A percentile compares a stretch with the other conserved stretches of the same genome.
Evolutionary conservation across 2,888 invertebrate genomes (phyloP).

Genomic region (Hyalella azteca): DNA sequence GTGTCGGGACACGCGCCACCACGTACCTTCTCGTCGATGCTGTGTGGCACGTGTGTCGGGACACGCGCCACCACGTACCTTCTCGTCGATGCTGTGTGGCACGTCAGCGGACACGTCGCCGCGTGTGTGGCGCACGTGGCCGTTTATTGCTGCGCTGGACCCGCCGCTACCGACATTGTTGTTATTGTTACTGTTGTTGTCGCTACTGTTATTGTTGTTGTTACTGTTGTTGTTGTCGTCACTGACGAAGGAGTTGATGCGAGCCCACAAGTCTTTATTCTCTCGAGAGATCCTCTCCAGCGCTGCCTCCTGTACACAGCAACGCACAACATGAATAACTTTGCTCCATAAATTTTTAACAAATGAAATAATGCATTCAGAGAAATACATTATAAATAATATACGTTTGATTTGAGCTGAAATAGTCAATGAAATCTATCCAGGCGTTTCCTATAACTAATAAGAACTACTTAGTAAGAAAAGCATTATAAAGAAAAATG

Average conservation of each 20-base stretch:
- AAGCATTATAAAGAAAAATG: too few species aligned
- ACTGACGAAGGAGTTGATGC: conserved; percentile 17
- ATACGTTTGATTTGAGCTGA: too few species aligned
- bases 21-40: too few species aligned
- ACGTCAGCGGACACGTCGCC: neutral
- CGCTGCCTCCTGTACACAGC: neutral
- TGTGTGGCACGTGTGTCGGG: too few species aligned
- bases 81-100: neutral
- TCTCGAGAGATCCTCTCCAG: neutral
- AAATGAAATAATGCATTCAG: too few species aligned
- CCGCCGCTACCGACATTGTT: neutral
- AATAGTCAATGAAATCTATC: too few species aligned
- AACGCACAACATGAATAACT: neutral
- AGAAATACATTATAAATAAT: too few species aligned
- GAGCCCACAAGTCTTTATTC: conserved; percentile 5
- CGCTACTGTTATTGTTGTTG: neutral
- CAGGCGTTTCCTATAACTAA: too few species aligned
- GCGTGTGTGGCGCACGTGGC: neutral
- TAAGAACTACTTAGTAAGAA: too few species aligned
- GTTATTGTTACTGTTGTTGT: neutral
- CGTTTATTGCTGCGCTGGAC: neutral
- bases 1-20: too few species aligned
- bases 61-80: neutral
- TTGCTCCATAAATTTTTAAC: too few species aligned
- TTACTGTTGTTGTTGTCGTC: neutral